Conservation (phyloP, 2,888 invertebrate genomes). For the Oscheius myriophilus region DNA sequence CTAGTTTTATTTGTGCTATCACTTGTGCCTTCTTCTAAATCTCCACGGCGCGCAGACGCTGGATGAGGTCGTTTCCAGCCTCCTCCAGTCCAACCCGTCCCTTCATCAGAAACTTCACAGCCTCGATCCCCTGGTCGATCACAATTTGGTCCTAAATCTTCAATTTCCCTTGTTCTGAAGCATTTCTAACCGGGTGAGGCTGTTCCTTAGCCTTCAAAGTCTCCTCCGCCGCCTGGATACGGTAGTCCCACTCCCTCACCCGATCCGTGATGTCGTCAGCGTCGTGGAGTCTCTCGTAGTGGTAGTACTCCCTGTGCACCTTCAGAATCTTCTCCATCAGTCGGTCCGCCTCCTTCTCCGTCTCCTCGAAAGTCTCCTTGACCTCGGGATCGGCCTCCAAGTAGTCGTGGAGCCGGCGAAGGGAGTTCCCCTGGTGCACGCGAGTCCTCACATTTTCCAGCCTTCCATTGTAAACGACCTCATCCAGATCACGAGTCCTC, state of each 20-base stretch:
- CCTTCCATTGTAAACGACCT: constrained; percentile 4
- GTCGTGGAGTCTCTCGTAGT: constrained; percentile 7
- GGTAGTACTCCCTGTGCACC: constrained; percentile 11
- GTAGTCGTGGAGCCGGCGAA: constrained; percentile 2
- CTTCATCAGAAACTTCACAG: no score
- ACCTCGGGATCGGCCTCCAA: constrained; percentile 15
- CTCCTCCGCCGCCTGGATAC: constrained; percentile 1
- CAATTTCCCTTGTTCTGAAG: no score
- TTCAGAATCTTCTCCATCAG: constrained; percentile 6
- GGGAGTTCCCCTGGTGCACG: background rate
- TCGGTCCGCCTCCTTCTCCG: constrained; percentile 1
- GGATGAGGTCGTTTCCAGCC: no score
- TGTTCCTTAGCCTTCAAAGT: background rate
- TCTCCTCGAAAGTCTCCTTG: background rate
- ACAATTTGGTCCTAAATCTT: no score
- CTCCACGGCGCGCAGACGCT: no score
- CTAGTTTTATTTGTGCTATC: no score
- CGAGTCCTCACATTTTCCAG: constrained; percentile 3
- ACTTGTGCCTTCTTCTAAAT: no score
- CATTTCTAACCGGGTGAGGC: no score
- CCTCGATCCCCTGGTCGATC: no score
- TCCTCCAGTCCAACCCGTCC: no score
- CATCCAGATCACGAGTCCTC: background rate
- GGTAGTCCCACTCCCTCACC: constrained; percentile 16
- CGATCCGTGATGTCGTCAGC: constrained; percentile 9